Conservation (phyloP, 2,797 vertebrate genomes). For the Pelochelys cantorii region DNA sequence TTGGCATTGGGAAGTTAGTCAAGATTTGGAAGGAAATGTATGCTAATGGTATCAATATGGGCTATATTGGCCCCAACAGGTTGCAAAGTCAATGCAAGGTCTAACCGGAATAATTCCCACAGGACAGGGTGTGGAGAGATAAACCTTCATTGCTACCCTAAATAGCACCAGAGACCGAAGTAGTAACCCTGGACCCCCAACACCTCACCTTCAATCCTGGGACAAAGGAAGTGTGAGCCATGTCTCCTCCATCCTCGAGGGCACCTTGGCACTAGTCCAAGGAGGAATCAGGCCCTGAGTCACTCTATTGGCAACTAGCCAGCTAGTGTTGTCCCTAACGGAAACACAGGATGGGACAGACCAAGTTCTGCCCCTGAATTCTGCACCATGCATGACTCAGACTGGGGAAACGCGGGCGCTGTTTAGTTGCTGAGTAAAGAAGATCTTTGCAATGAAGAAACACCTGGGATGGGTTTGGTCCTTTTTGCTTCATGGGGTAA, state of each 20-base stretch:
- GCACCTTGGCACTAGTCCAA: background rate
- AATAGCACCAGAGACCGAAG: background rate
- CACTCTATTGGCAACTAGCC: background rate
- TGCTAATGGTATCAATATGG: background rate
- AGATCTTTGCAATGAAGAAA: background rate
- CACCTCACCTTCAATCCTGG: background rate
- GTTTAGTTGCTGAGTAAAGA: background rate
- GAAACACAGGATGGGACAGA: constrained; percentile 19
- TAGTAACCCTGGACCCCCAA: background rate
- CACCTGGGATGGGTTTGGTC: background rate
- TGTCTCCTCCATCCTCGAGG: background rate
- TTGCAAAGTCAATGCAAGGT: background rate
- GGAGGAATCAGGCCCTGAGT: accelerated
- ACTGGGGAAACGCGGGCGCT: background rate
- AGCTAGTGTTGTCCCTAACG: constrained; percentile 1
- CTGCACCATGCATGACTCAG: constrained; percentile 24
- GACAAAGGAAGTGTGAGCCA: background rate
- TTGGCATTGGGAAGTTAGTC: accelerated
- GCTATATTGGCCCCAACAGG: background rate
- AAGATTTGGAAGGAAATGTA: background rate
- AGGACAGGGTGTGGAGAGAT: background rate
- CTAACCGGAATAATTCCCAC: accelerated
- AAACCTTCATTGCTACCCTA: background rate
- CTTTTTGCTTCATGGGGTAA: constrained; percentile 18
- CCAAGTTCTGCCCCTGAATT: constrained; percentile 28